Evolutionary conservation across 2,888 invertebrate genomes (phyloP).

Genomic region (Epicampocera succincta): DNA sequence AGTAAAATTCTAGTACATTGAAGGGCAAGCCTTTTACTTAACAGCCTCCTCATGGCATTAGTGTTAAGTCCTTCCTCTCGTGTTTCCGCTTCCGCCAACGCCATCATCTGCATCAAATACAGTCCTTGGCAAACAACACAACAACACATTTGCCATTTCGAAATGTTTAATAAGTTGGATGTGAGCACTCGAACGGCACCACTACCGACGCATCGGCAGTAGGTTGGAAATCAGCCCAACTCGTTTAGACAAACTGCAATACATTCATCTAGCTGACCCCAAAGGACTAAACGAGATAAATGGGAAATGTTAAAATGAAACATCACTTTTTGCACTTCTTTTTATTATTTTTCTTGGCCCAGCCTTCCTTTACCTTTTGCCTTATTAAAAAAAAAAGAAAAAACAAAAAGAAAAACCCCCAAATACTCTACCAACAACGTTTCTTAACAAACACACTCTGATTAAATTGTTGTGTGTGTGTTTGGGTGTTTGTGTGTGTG

Average conservation of each 20-base stretch:
- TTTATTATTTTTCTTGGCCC: constrained; percentile 19
- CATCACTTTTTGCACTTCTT: constrained; percentile 74
- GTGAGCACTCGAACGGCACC: constrained; percentile 21
- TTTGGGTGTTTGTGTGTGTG: not conserved
- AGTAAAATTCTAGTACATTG: not conserved
- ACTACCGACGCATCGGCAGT: constrained; percentile 33
- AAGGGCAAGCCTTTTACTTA: not conserved
- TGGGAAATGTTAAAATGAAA: constrained; percentile 80
- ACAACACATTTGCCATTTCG: constrained; percentile 25
- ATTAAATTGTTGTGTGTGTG: not conserved
- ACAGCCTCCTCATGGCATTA: constrained; percentile 9
- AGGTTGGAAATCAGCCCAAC: constrained; percentile 67
- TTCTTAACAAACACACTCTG: not conserved
- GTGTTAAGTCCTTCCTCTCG: constrained; percentile 53
- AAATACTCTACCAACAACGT: not conserved
- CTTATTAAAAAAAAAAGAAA: not conserved
- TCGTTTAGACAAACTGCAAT: constrained; percentile 71
- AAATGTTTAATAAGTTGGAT: constrained; percentile 37
- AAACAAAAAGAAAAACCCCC: not conserved
- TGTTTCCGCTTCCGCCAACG: constrained; percentile 59
- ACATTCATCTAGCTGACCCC: constrained; percentile 72
- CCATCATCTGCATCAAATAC: constrained; percentile 33
- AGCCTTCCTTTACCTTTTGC: constrained; percentile 9
- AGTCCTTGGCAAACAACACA: constrained; percentile 29
- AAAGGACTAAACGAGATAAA: constrained; percentile 79